A percentile compares a stretch with the other conserved stretches of the same genome.
Evolutionary conservation across 2,888 invertebrate genomes (phyloP).

Genomic region (Ectropis crepuscularia): DNA sequence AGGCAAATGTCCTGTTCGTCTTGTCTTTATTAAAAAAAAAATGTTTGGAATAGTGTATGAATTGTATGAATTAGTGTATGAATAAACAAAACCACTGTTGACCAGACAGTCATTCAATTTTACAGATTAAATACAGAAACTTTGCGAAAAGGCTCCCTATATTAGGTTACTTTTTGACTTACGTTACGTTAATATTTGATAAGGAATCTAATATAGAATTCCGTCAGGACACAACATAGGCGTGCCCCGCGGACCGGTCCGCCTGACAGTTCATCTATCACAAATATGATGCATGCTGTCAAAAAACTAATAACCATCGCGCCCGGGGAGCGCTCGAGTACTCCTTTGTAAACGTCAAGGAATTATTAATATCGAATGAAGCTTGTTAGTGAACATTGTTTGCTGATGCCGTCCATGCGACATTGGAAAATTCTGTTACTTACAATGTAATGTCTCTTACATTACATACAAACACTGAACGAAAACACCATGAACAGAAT

Average conservation of each 20-base stretch:
- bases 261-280: conserved; percentile 14
- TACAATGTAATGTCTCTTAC: too few species aligned
- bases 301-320: not conserved
- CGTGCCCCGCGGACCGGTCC: not conserved
- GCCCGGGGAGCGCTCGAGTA: not conserved
- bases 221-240: conserved; percentile 10
- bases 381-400: too few species aligned
- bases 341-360: not conserved
- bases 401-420: too few species aligned
- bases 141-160: conserved; percentile 21
- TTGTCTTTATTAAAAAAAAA: too few species aligned
- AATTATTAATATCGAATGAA: not conserved
- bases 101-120: conserved; percentile 26
- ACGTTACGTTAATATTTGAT: conserved; percentile 24
- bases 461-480: not conserved
- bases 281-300: conserved; percentile 6
- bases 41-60: too few species aligned
- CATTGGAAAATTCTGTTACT: too few species aligned
- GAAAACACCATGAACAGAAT: not conserved
- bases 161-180: conserved; percentile 28
- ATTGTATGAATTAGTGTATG: too few species aligned
- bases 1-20: too few species aligned
- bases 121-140: conserved; percentile 24
- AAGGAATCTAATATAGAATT: conserved; percentile 23
- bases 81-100: conserved; percentile 15